A percentile compares a stretch with the other conserved stretches of the same genome.
phyloP scores from a whole-genome alignment of 2,888 invertebrate genomes.

The Parnassius glacialis region DNA sequence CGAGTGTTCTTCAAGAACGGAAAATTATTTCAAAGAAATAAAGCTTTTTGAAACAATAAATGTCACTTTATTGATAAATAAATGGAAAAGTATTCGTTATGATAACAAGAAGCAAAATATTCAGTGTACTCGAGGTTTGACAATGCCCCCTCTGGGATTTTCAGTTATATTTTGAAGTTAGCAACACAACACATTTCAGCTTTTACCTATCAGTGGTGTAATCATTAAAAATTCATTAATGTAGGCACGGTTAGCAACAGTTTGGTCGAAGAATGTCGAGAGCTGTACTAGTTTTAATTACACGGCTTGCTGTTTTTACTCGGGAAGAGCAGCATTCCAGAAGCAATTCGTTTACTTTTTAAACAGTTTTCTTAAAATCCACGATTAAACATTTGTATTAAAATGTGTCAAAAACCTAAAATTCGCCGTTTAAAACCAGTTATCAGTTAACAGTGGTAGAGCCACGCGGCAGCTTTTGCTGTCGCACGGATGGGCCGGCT shows the following conservation, averaged over 20 bases:
- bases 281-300: too few relatives aligned
- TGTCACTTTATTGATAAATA: conserved; percentile 16
- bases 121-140: conserved; percentile 31
- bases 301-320: too few relatives aligned
- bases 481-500: too few relatives aligned
- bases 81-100: conserved; percentile 24
- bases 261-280: conserved; percentile 5
- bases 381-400: too few relatives aligned
- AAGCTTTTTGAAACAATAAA: conserved; percentile 9
- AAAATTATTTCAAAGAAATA: conserved; percentile 4
- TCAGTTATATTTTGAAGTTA: conserved; percentile 26
- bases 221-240: conserved; percentile 28
- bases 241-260: conserved; percentile 2
- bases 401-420: too few relatives aligned
- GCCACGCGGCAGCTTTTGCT: too few relatives aligned
- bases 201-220: conserved; percentile 30
- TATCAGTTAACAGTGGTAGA: too few relatives aligned
- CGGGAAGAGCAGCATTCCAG: too few relatives aligned
- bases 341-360: too few relatives aligned
- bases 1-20: too few relatives aligned
- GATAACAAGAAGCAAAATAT: conserved; percentile 21
- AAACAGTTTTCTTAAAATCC: too few relatives aligned
- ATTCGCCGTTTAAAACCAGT: too few relatives aligned
- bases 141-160: conserved; percentile 26
- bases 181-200: conserved; percentile 27